Evolutionary conservation across 2,888 invertebrate species (phyloP), one percentile per base, ranked within the genome.

Genomic region (Chrysolina haemoptera): DNA sequence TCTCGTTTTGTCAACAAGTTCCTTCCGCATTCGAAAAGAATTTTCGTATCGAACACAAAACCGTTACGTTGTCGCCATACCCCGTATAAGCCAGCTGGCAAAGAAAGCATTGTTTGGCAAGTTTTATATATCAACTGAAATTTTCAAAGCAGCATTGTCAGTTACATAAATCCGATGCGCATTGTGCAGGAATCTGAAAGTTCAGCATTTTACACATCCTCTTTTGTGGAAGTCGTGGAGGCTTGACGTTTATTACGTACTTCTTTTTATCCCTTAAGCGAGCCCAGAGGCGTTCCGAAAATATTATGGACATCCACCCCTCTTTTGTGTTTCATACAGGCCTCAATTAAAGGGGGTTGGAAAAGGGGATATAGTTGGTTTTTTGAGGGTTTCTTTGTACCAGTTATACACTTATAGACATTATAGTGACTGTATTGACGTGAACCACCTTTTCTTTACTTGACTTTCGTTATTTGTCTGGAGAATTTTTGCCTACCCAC

Each of bases 161-260:
- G 64, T 62, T 62, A 71, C 73, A 80, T 77, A 76, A 80, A 78
- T 80, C 76, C 71, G 76, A 77, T 73, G 76, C 71, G 70, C 75
- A 78, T 78, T 79, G 76, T 80, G 77, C 62, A 71, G 75, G 68
- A 74, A 79, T 78, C 73, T 75, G 72, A 74, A 76, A 78, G 74
- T 79, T 74, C 76, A 78, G 79, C 76, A 78, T 79, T 80, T 80
- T 78, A 79, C 78, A 79, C 78, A 74, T 80, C 74, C 70, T 75
- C 75, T 78, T 81, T 81, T 79, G 78, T 80, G 79, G 78, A 81
- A 80, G 77, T 77, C 78, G 63, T 55, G 76, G 80, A 78, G 73
- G 79, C 73, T 75, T 81, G 83, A 82, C 82, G 79, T 82, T 83
- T 83, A 83, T 82, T 82, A 80, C 80, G 80, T 79, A 77, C 76